Base-by-base conservation (phyloP, 2,888 invertebrate genomes). In the Cosmia trapezina region DNA sequence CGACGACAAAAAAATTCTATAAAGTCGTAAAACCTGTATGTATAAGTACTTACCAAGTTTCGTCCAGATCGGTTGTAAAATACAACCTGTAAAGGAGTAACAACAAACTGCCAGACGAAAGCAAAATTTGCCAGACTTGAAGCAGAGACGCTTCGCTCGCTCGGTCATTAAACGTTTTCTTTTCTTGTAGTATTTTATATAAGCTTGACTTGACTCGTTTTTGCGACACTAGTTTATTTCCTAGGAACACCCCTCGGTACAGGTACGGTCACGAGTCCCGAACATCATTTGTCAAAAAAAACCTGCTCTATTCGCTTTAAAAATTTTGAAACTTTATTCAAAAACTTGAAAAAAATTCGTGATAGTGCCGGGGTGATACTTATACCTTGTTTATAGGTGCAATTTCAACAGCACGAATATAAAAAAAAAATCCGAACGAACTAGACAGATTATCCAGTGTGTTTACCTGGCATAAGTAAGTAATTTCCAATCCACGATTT, bases 401-500 rank as follows among this genome's bases (percentile, higher is more conserved):
- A 56, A 47, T 49, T 9, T 43, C 6, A 70, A 14, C 69, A 70
- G 17, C 57, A 43, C n/a, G n/a, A 70, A 41, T 68, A 17, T 43
- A 11, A n/a, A 12, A 19, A 47, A 6, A 49, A 49, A 57, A 37
- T 37, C 68, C 19, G 14, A 51, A 65, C 4, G 22, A 41, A n/a
- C 9, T n/a, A 41, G 22, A 57, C 12, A 45, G 43, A 22, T 62
- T 57, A 62, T 53, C 45, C 19, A 41, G 17, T 37, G n/a, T 64
- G 33, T 63, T 62, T 57, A 54, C 45, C n/a, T 43, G 22, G 12
- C 37, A 56, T 49, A 28, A 28, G 28, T 28, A 28, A 28, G 28
- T 28, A 19, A 56, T 53, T 53, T 47, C 11, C 51, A 60, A 65
- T 65, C n/a, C 45, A 14, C 33, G 47, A 66, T 60, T 61, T 57